Percentiles rank a stretch among this genome's conserved stretches.
These are phyloP conservation scores for Smutsia gigantea DNA, from an alignment of 2,797 vertebrate genomes.

Conservation along the genomic window DNA sequence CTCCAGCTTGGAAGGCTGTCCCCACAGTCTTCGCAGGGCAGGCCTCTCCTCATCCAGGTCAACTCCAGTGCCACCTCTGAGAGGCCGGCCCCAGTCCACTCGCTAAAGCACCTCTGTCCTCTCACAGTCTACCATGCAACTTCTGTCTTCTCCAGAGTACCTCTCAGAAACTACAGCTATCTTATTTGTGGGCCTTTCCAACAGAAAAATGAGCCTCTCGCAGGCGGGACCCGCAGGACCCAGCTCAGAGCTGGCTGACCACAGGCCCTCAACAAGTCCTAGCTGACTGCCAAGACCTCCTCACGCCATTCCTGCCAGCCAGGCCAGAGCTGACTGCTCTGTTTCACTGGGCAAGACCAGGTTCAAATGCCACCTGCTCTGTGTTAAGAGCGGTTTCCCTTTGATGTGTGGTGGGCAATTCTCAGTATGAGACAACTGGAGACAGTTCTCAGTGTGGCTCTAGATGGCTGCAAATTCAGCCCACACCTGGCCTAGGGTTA, in stretches of 20 bases:
- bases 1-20: not conserved
- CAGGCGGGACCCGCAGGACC: not conserved
- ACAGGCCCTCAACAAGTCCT: not conserved
- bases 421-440: not conserved
- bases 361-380: not conserved
- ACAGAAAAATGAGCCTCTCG: not conserved
- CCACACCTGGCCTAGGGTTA: accelerated
- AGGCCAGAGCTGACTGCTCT: accelerated
- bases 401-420: accelerated
- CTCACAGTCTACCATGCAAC: accelerated
- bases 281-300: accelerated
- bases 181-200: not conserved
- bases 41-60: not conserved
- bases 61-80: not conserved
- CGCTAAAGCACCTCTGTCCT: not conserved
- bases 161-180: not conserved
- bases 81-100: not conserved
- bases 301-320: accelerated
- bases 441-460: accelerated
- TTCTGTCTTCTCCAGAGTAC: not conserved
- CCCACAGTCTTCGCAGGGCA: accelerated
- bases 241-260: not conserved
- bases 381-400: not conserved
- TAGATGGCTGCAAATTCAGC: not conserved
- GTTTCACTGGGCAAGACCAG: not conserved